Base-by-base conservation (phyloP, 2,888 invertebrate genomes). In the Pandemis cinnamomeana region DNA sequence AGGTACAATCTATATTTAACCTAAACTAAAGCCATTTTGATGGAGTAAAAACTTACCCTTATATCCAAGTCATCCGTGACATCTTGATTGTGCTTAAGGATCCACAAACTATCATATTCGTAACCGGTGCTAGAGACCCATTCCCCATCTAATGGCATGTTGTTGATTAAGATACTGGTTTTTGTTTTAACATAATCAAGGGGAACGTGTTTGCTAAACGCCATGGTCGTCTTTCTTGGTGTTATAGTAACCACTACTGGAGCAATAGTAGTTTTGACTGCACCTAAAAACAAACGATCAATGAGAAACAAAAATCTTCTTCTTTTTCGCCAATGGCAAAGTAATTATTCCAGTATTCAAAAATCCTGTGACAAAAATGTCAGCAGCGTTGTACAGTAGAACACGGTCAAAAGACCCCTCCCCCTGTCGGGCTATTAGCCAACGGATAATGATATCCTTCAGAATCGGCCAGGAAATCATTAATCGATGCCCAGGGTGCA, bases 21-120 rank as follows among this genome's bases (percentile, higher is more conserved):
- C 27, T 36, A 36, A 36, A 36, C 27, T 10, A 46, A 10, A 46
- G 46, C 46, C 53, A 15, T 15, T 15, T 15, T 53, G 15, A 53
- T 53, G 53, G 1, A 53, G 15, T 15, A 8, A 61, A 41, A 71
- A 48, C 44, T 62, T 86, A 94, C 94, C 90, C 86, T 88, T 7
- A 94, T 79, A 78, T 89, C 83, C 71, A 88, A 78, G 75, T 78
- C 79, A 64, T 84, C 80, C 63, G 63, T 80, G 48, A 90, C 80
- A 64, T 67, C 71, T 66, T 79, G 77, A 67, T 82, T 79, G 80
- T 91, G 90, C 73, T 89, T 84, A 11, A 88, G 84, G 67, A 90
- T 86, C 95, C 95, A 95, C 75, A 95, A 77, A 79, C 90, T 89
- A 76, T 95, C 95, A 87, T 89, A 89, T 72, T 89, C 84, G 76